phyloP scores from a whole-genome alignment of 1,140 invertebrate genomes.

The Drosophila orena region DNA sequence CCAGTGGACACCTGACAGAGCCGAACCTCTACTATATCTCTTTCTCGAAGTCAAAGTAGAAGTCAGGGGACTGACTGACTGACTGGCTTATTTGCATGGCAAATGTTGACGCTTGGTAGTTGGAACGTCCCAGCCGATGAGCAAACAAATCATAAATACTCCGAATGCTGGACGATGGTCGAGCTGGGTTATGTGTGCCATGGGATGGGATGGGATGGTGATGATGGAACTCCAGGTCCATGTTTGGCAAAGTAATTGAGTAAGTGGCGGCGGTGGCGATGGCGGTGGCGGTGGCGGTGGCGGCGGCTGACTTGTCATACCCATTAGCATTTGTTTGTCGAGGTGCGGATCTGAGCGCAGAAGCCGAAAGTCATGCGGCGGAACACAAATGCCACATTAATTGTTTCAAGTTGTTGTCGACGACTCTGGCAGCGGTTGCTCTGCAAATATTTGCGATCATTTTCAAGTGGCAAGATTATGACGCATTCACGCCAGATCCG shows the following conservation, averaged over 20 bases:
- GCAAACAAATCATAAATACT: conserved; percentile 84
- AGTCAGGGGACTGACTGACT: too few relatives aligned
- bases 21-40: conserved; percentile 37
- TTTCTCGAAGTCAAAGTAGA: conserved; percentile 10
- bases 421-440: conserved; percentile 44
- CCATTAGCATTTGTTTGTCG: conserved; percentile 82
- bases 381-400: conserved; percentile 82
- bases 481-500: conserved; percentile 75
- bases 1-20: conserved; percentile 60
- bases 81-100: conserved; percentile 67
- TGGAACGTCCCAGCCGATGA: conserved; percentile 59
- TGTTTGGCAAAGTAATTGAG: conserved; percentile 83
- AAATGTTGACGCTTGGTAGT: conserved; percentile 76
- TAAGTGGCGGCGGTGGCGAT: conserved; percentile 63
- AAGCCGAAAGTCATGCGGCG: conserved; percentile 79
- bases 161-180: conserved; percentile 32
- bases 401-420: conserved; percentile 79
- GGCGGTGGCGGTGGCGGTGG: conserved; percentile 35
- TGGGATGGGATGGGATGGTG: conserved; percentile 9
- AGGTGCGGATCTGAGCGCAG: conserved; percentile 69
- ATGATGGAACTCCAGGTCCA: conserved; percentile 28
- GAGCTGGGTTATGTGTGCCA: conserved; percentile 10
- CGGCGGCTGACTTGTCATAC: conserved; percentile 72
- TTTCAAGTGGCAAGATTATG: conserved; percentile 82
- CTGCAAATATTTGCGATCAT: conserved; percentile 74